Evolutionary conservation across 2,888 invertebrate species (phyloP), one percentile per base, ranked within the genome.

Genomic region (Noctua pronuba): DNA sequence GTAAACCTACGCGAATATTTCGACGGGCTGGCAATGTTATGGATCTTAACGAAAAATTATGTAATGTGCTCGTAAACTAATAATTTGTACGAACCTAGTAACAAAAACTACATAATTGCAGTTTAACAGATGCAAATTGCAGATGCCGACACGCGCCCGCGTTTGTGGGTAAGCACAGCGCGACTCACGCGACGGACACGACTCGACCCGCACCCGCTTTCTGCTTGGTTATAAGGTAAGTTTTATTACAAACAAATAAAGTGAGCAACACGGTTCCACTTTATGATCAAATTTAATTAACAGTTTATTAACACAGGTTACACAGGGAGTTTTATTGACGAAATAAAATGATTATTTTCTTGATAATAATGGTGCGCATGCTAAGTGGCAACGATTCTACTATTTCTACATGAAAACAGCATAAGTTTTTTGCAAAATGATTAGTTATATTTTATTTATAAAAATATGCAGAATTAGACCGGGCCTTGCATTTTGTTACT

Each of bases 311-410:
- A n/a, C 24, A 55, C n/a, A 28, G 73, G 52, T 73, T 74, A n/a
- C n/a, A n/a, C n/a, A n/a, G n/a, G n/a, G n/a, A 67, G 31, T 74
- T 67, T 79, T 52, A 67, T 18, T 62, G n/a, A 21, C 10, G 24
- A 44, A 5, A 78, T 77, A 52, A 62, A 52, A 69, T n/a, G n/a
- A 31, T 18, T 49, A 41, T n/a, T 41, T 16, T 13, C 31, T 31
- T 18, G 46, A 38, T n/a, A 49, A 46, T 16, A 78, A 4, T 77
- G 11, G 41, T 46, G 28, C 58, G 73, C 38, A 24, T 38, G 38
- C 24, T 62, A 24, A 38, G 16, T 69, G 65, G 24, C 11, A 21
- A 49, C 62, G 3, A n/a, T 46, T 21, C 18, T 60, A 49, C 21
- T 62, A 46, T 24, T 21, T 73, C 18, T 7, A 41, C 0, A 62